Conservation (phyloP, 2,797 vertebrate species). For the Etheostoma nigrum region DNA sequence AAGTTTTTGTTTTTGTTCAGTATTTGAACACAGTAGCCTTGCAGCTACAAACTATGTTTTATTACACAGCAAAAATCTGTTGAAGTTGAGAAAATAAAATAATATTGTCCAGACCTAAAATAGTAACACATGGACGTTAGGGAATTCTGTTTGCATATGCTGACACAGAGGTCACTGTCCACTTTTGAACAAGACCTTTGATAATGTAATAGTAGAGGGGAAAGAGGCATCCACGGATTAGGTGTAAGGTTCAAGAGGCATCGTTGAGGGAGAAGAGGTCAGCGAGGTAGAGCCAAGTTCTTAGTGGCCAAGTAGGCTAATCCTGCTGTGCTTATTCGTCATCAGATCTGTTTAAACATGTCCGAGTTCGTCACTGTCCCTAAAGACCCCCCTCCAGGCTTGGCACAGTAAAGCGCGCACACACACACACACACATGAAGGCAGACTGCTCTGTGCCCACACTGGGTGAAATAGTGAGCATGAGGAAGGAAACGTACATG, state of each 20-base stretch:
- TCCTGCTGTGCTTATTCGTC: conserved; percentile 65
- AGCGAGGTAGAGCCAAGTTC: conserved; percentile 32
- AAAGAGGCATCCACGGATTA: background rate
- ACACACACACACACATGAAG: background rate
- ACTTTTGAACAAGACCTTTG: background rate
- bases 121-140: background rate
- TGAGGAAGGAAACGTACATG: background rate
- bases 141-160: background rate
- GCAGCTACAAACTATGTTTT: background rate
- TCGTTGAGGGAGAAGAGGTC: conserved; percentile 16
- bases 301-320: conserved; percentile 79
- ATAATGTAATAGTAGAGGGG: background rate
- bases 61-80: background rate
- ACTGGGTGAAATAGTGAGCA: conserved; percentile 4
- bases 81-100: background rate
- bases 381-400: conserved; percentile 54
- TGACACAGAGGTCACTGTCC: background rate
- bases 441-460: background rate
- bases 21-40: background rate
- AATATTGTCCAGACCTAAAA: background rate
- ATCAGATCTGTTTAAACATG: conserved; percentile 75
- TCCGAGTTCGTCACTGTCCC: conserved; percentile 64
- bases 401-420: conserved; percentile 40
- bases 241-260: conserved; percentile 14
- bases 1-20: background rate